Base-by-base conservation (phyloP, 2,113 vertebrate genomes). In the Zosterops pallidus region DNA sequence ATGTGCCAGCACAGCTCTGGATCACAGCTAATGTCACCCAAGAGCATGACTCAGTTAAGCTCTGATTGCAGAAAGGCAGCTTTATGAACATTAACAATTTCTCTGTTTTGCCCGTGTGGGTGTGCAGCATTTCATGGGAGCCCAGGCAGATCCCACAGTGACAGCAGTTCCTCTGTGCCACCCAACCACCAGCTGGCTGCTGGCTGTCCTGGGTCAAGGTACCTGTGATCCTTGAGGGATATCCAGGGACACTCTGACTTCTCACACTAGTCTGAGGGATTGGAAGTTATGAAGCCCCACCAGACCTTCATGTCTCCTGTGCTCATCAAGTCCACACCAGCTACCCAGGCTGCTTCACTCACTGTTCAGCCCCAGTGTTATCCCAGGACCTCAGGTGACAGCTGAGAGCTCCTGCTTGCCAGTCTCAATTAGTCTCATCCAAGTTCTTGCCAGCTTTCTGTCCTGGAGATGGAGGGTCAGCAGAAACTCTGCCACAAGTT, bases 31-130 rank as follows among this genome's bases (percentile, higher is more conserved):
- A 9, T 20, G 55, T 49, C 76, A 55, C 55, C 21, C 4, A 3
- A 67, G 50, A 62, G 55, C 42, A 18, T 39, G 60, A 55, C 26
- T 81, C 84, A 55, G 42, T 80, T 44, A 47, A 69, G 46, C 33
- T 20, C 42, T 69, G 64, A 42, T 5, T 65, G 78, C 70, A 64
- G 69, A 71, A 47, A 75, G 59, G 52, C 46, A 47, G 67, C 11
- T 1, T 77, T 37, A 12, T 13, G 55, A 82, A 59, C 42, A 11
- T 35, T 16, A 74, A 57, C 0, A 4, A 5, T 80, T 64, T 69
- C 42, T 64, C 74, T 57, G 29, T 9, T 92, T 71, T 47, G 60
- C 23, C 52, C 9, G 0, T 0, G 0, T 44, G 23, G 72, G 14
- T 37, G 33, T 55, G 22, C 69, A 57, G 50, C 37, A 52, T 71